Base-by-base conservation (phyloP, 2,113 vertebrate species). In the Cygnus atratus region DNA sequence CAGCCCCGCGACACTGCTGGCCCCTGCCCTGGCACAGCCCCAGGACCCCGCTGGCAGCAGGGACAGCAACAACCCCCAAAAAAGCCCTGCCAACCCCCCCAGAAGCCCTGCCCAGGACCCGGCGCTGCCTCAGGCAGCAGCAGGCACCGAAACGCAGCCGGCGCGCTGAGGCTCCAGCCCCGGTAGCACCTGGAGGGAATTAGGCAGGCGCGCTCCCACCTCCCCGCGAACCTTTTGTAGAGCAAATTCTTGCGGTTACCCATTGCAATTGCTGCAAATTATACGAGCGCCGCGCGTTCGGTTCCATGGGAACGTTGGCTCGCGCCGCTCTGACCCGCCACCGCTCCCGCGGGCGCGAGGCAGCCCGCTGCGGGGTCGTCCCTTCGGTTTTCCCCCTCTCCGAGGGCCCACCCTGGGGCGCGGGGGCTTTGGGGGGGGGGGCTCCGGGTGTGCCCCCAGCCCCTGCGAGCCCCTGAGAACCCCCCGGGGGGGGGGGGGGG, bases 201-300 rank as follows among this genome's bases (percentile, higher is more conserved):
- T 83, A 95, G 62, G 77, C 66, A 26, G 62, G 78, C 81, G 29
- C 12, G 66, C 83, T 92, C 55, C 55, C 94, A 88, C 97, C 92
- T 95, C 90, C 75, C 76, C 82, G 77, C 65, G 58, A 77, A 78
- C 90, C 94, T 96, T 95, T 81, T 84, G 85, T 93, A 70, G 62
- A 65, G 82, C 65, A 41, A 83, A 95, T 95, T 97, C 91, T 95
- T 96, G 92, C 5, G 95, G 96, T 95, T 97, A 95, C 93, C 78
- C 63, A 15, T 77, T 35, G 68, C 68, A 59, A 96, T 91, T 91
- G 88, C 78, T 73, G 88, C 88, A 89, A 93, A 87, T 97, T 92
- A 95, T 90, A 92, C 78, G 67, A 97, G 91, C 65, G 35, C 46
- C 7, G 15, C 5, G 63, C 35, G 59, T 39, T 65, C 14, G 7